Evolutionary conservation across 2,113 vertebrate species (phyloP), one percentile per base, ranked within the genome.

Genomic region (Fulmarus glacialis): DNA sequence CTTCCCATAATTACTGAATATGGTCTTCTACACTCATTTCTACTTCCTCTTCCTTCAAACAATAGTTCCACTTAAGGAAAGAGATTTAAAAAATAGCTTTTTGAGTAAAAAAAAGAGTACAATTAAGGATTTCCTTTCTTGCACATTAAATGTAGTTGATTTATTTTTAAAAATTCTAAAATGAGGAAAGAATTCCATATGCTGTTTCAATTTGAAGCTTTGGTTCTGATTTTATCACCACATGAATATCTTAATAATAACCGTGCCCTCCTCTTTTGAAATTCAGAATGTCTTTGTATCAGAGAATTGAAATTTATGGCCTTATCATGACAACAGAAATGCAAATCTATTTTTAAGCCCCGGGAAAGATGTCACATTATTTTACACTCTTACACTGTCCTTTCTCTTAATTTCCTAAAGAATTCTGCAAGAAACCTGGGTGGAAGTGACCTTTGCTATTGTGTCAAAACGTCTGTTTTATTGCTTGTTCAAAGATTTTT

Each of bases 161-260:
- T 90, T 94, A 72, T 85, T 90, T 96, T 63, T 48, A 34, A 78
- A 60, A 84, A 74, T 21, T 38, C 55, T 91, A 68, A 84, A 95
- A 62, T 34, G 70, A 93, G 63, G 36, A 22, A 81, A 94, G 73
- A 94, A 75, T 27, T 47, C 62, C 58, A 93, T 30, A 15, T 40
- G 48, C 70, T 79, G 70, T 34, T 94, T 87, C 4, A 0, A 82
- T 82, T 29, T 82, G 87, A 87, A 94, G 81, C 32, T 42, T 52
- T 6, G 89, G 38, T 71, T 58, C 83, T 48, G 52, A 86, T 83
- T 87, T 78, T 84, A 92, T 91, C 85, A 72, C 23, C 66, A 66
- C 50, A 72, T n/a, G 70, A 92, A 30, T 85, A 89, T 50, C 53
- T 83, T 85, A 94, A 85, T 67, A 96, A 78, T 23, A 87, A 62